Evolutionary conservation across 2,797 vertebrate species (phyloP), one percentile per base, ranked within the genome.

Genomic region (Crocidura indochinensis): DNA sequence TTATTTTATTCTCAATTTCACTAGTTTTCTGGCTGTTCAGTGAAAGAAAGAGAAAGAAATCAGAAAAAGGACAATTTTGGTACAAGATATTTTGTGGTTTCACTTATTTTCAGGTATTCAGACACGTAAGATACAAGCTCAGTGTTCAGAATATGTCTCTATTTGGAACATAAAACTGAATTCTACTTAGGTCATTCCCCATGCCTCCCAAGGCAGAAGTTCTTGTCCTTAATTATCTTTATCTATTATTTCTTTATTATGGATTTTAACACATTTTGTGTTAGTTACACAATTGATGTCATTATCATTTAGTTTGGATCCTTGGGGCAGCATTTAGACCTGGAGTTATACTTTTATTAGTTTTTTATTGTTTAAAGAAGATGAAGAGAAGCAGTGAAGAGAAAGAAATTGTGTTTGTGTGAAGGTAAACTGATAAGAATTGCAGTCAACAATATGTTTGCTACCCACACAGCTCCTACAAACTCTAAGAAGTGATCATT

Each of bases 1-100:
- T 88, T 91, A 29, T 24, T 84, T 80, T 19, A 51, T 72, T 91
- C 5, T 84, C 9, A 24, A 17, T 68, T 77, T 68, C 51, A 62
- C 56, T 26, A 51, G 1, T 1, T 71, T 10, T 2, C 26, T 73
- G 77, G 10, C 8, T 88, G 11, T 77, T 88, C 27, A 26, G 19
- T 74, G 49, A 76, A 38, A 38, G 38, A 38, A 38, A 1, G 6
- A 22, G 0, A 68, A 7, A 78, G 19, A 19, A 76, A 76, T 49
- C 3, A 74, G 19, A 49, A 26, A 14, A 53, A 77, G 51, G 29
- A 53, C 4, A 77, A 31, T 74, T 73, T 19, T 8, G 7, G 4
- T 0, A 0, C 79, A 24, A 11, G 26, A 65, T 27, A 62, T 53
- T 1, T 14, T 77, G 10, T 68, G 29, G 60, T 20, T 46, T 81